Evolutionary conservation across 2,888 invertebrate species (phyloP).

Genomic region (Euproctis similis): DNA sequence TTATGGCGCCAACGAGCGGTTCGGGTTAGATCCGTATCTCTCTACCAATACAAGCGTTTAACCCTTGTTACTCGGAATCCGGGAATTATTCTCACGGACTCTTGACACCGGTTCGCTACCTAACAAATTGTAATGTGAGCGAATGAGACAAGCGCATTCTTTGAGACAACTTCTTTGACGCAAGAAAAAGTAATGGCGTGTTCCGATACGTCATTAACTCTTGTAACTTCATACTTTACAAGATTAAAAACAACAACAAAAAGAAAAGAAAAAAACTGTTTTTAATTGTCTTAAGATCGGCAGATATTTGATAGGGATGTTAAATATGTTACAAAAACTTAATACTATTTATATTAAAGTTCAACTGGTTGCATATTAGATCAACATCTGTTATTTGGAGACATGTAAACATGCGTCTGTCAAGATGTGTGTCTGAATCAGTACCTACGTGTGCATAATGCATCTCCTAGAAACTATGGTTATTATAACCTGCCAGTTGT

Average conservation of each 20-base stretch:
- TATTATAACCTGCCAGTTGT: slow-evolving; percentile 28
- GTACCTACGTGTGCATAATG: slow-evolving; percentile 41
- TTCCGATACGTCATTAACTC: slow-evolving; percentile 16
- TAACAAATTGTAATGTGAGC: slow-evolving; percentile 63
- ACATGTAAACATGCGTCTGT: slow-evolving; percentile 29
- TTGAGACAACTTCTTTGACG: slow-evolving; percentile 21
- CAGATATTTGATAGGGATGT: slow-evolving; percentile 24
- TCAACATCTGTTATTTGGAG: slow-evolving; percentile 30
- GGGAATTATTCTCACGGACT: slow-evolving; percentile 68
- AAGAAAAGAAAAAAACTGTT: slow-evolving; percentile 8
- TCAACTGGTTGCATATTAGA: slow-evolving; percentile 22
- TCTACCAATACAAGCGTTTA: slow-evolving; percentile 70
- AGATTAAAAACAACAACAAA: too few relatives aligned
- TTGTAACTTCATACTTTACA: slow-evolving; percentile 13
- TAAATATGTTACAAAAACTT: too few relatives aligned
- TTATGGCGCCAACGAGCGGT: slow-evolving; percentile 72
- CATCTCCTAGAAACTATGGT: slow-evolving; percentile 36
- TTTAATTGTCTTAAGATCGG: not conserved
- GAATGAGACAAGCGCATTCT: slow-evolving; percentile 39
- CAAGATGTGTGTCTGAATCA: slow-evolving; percentile 34
- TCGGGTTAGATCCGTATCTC: slow-evolving; percentile 73
- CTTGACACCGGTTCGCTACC: slow-evolving; percentile 38
- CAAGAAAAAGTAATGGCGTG: slow-evolving; percentile 21
- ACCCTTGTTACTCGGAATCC: slow-evolving; percentile 71
- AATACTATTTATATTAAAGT: slow-evolving; percentile 14